Evolutionary conservation across 2,797 vertebrate species (phyloP), one percentile per base, ranked within the genome.

Genomic region (Syngnathus rostellatus): DNA sequence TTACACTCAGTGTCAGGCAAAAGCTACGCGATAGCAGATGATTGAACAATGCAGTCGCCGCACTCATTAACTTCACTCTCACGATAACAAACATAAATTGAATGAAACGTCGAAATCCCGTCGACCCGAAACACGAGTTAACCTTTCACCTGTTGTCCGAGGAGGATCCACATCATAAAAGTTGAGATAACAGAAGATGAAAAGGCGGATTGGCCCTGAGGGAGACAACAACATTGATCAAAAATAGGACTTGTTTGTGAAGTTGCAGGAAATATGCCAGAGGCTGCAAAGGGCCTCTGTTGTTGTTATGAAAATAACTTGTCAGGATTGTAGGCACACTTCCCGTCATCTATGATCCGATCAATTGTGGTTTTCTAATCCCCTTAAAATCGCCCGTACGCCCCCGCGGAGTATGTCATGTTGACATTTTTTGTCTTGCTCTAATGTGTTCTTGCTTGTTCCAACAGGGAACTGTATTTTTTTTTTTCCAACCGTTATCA

Each of bases 61-160:
- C 53, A 66, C 38, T 69, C 12, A 21, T 19, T 53, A 50, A 66
- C 64, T 38, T 7, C 11, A 38, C 8, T 48, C 6, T 23, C 45
- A 16, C 38, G 16, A 17, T 53, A 7, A 54, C 1, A 62, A 17
- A 25, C 12, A 11, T 2, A 68, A 38, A 2, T 3, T 37, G 54
- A 57, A 11, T 17, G 12, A 31, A 57, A 14, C 14, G 6, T 58
- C 14, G 5, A 63, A 23, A 39, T 63, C 9, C 7, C 64, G 38
- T 14, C 19, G 25, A 19, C 45, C 23, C 16, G 43, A 31, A 19
- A 23, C 37, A 38, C 19, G 1, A 2, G 51, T 62, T 76, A 25
- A 81, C 73, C 78, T 82, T 78, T 76, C 68, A 77, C 75, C 79
- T 48, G 63, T 31, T 53, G 37, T 16, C 46, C 40, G 63, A 63